Evolutionary conservation across 2,888 invertebrate genomes (phyloP).

Genomic region (Drosophila neotestacea): DNA sequence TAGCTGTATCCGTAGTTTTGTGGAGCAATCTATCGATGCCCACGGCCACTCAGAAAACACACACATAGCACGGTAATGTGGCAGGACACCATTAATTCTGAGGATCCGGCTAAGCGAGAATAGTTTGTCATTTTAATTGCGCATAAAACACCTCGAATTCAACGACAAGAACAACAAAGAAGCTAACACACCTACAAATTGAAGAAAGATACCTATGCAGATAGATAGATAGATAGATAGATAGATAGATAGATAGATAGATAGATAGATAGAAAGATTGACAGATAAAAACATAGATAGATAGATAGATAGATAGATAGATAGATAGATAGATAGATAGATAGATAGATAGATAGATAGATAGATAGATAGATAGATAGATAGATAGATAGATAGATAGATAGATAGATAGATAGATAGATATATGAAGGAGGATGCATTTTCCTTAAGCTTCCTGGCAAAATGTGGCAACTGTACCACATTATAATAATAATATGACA

Average conservation of each 20-base stretch:
- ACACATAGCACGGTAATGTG: not conserved
- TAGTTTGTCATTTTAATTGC: constrained; percentile 72
- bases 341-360: too few relatives aligned
- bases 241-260: constrained; percentile 1
- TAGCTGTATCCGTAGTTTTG: constrained; percentile 2
- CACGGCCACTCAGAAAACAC: not conserved
- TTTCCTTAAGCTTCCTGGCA: constrained; percentile 39
- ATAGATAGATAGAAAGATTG: too few relatives aligned
- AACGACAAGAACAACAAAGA: not conserved
- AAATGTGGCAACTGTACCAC: constrained; percentile 51
- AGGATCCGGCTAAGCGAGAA: constrained; percentile 34
- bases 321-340: too few relatives aligned
- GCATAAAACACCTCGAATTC: constrained; percentile 51
- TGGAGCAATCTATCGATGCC: not conserved
- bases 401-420: not conserved
- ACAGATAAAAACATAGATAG: too few relatives aligned
- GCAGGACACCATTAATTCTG: constrained; percentile 3
- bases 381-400: not conserved
- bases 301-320: too few relatives aligned
- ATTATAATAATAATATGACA: constrained; percentile 52
- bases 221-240: constrained; percentile 5
- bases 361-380: not conserved
- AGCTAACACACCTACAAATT: too few relatives aligned
- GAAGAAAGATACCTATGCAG: not conserved
- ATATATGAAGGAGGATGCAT: constrained; percentile 27